Evolutionary conservation across 2,113 vertebrate genomes (phyloP).

Genomic region (Xiphorhynchus elegans): DNA sequence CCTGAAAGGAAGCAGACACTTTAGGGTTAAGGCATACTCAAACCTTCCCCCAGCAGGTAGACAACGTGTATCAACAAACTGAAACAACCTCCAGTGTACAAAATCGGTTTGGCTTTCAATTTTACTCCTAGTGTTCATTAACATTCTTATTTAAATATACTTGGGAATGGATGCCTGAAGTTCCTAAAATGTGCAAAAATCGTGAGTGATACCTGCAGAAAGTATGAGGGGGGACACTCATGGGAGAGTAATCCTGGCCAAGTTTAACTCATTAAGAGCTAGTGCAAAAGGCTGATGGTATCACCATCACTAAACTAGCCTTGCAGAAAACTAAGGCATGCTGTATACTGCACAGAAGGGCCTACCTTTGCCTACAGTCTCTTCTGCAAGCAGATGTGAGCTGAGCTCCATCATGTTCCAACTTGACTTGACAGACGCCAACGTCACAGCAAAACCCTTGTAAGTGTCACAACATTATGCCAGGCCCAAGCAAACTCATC

Average conservation of each 20-base stretch:
- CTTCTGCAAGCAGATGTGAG: neutral
- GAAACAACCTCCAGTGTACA: no score
- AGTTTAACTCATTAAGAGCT: neutral
- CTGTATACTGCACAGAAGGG: neutral
- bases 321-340: neutral
- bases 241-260: neutral
- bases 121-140: no score
- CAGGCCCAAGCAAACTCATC: neutral
- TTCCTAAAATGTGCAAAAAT: no score
- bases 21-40: neutral
- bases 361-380: neutral
- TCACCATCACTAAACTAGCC: neutral
- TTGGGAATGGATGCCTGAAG: no score
- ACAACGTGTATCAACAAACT: neutral
- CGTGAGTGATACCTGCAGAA: neutral
- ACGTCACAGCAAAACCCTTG: fast-evolving
- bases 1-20: neutral
- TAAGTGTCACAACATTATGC: fast-evolving
- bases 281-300: neutral
- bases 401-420: neutral
- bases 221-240: neutral
- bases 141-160: no score
- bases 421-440: neutral
- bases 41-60: neutral
- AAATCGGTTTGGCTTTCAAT: no score